A percentile compares a stretch with the other conserved stretches of the same genome.
Evolutionary conservation across 2,888 invertebrate species (phyloP).

Genomic region (Acleris emargana): DNA sequence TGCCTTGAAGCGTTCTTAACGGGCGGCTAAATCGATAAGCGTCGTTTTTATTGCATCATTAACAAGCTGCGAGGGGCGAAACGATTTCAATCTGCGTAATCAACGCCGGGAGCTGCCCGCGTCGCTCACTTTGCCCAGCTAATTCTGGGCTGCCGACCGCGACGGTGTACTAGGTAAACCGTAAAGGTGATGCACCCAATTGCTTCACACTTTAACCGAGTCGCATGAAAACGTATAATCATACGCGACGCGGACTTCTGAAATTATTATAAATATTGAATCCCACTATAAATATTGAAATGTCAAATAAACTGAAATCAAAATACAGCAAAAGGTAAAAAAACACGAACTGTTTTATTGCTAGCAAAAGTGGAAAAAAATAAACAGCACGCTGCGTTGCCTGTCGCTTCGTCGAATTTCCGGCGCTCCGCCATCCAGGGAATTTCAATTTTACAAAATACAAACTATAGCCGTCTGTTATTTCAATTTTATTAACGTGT

Average conservation of each 20-base stretch:
- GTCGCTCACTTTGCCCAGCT: slow-evolving; percentile 50
- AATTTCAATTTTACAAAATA: slow-evolving; percentile 69
- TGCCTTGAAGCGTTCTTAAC: slow-evolving; percentile 75
- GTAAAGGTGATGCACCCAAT: neutral
- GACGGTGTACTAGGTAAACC: neutral
- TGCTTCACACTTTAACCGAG: neutral
- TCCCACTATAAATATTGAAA: neutral
- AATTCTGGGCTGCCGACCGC: slow-evolving; percentile 51
- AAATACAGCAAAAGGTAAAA: slow-evolving; percentile 9
- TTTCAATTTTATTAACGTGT: slow-evolving; percentile 53
- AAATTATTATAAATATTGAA: neutral
- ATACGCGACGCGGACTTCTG: neutral
- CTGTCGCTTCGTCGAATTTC: slow-evolving; percentile 66
- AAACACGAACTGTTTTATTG: slow-evolving; percentile 52
- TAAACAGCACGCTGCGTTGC: slow-evolving; percentile 51
- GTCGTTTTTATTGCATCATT: slow-evolving; percentile 81
- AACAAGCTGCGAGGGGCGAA: slow-evolving; percentile 72
- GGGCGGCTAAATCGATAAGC: slow-evolving; percentile 78
- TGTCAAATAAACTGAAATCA: neutral
- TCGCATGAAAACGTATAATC: neutral
- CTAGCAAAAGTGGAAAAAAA: slow-evolving; percentile 63
- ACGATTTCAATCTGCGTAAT: slow-evolving; percentile 79
- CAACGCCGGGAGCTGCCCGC: slow-evolving; percentile 64
- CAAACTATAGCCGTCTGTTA: slow-evolving; percentile 55
- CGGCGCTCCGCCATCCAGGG: slow-evolving; percentile 65